These are phyloP conservation scores for Okapia johnstoni DNA, from an alignment of 2,113 vertebrate genomes.

Conservation along the genomic window DNA sequence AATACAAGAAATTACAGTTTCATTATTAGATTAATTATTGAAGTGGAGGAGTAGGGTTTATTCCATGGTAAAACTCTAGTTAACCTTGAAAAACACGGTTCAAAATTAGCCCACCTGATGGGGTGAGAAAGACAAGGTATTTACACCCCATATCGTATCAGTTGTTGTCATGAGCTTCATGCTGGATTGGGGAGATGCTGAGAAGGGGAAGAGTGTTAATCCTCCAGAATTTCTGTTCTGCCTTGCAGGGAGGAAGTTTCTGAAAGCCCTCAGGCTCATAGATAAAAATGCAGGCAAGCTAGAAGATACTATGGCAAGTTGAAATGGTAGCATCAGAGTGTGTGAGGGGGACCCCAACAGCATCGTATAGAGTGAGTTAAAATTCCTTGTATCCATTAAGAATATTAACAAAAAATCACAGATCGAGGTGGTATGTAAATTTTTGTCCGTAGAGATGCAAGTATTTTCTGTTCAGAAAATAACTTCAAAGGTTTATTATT, in stretches of 20 bases:
- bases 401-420: not conserved
- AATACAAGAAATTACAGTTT: not conserved
- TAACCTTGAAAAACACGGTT: not conserved
- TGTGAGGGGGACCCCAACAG: too few species aligned
- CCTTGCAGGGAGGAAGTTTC: not conserved
- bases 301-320: not conserved
- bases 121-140: not conserved
- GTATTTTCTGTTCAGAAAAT: not conserved
- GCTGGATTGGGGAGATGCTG: not conserved
- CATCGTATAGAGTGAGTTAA: not conserved
- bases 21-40: not conserved
- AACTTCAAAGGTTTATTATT: not conserved
- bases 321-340: not conserved
- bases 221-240: not conserved
- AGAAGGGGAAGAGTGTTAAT: not conserved
- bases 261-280: not conserved
- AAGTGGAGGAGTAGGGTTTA: not conserved
- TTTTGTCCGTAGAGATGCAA: not conserved
- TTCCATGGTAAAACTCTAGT: not conserved
- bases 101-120: not conserved
- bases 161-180: not conserved
- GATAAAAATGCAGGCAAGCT: not conserved
- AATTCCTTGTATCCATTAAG: not conserved
- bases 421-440: not conserved
- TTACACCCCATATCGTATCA: not conserved